Evolutionary conservation across 2,113 vertebrate species (phyloP).

Genomic region (Xenopus tropicalis): DNA sequence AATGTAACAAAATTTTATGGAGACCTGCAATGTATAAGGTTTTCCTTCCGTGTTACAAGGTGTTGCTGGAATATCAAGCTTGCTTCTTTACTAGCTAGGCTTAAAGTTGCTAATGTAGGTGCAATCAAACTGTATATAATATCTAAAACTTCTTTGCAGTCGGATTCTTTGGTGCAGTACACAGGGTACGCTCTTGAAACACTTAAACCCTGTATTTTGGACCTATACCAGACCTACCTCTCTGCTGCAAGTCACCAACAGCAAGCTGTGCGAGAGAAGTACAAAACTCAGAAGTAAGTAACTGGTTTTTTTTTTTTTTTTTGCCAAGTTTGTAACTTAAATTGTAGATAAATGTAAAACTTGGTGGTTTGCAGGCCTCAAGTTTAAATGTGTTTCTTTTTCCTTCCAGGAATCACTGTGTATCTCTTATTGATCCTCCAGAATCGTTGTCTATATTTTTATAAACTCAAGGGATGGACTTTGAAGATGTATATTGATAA

Average conservation of each 20-base stretch:
- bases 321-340: too few relatives aligned
- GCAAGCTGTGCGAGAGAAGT: constrained; percentile 92
- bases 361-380: too few relatives aligned
- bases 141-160: constrained; percentile 55
- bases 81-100: too few relatives aligned
- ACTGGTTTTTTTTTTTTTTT: too few relatives aligned
- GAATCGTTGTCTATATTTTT: constrained; percentile 63
- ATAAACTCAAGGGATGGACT: constrained; percentile 56
- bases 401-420: constrained; percentile 75
- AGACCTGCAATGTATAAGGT: too few relatives aligned
- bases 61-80: too few relatives aligned
- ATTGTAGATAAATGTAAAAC: too few relatives aligned
- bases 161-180: constrained; percentile 69
- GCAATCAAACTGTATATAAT: too few relatives aligned
- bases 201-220: constrained; percentile 83
- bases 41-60: too few relatives aligned
- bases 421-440: constrained; percentile 81
- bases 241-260: constrained; percentile 82
- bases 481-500: constrained; percentile 53
- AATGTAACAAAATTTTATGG: too few relatives aligned
- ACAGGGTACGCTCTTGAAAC: constrained; percentile 81
- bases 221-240: constrained; percentile 85
- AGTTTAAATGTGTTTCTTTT: neutral
- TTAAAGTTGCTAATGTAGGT: too few relatives aligned
- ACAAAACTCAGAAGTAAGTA: constrained; percentile 87